These are phyloP conservation scores for Cyaniris semiargus DNA, from an alignment of 2,888 invertebrate genomes.

Conservation along the genomic window DNA sequence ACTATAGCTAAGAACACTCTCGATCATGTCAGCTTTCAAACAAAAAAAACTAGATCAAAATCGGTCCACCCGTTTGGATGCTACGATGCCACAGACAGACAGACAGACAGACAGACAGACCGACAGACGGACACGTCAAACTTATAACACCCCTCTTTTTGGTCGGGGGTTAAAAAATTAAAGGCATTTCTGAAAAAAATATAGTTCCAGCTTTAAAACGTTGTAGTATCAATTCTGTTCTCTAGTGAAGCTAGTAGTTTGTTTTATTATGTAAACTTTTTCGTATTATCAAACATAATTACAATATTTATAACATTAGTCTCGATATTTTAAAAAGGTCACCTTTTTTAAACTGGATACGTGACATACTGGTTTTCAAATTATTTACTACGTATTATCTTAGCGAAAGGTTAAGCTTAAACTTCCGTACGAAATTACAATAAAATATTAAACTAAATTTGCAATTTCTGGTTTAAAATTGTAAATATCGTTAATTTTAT, in stretches of 20 bases:
- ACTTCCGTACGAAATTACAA: conserved; percentile 5
- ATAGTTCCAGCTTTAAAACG: background rate
- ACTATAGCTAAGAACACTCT: too few species aligned
- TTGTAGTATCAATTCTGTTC: background rate
- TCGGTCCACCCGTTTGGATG: too few species aligned
- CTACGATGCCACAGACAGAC: too few species aligned
- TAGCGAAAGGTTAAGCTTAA: conserved; percentile 19
- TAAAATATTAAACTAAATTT: background rate
- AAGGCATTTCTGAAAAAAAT: background rate
- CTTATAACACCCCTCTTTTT: too few species aligned
- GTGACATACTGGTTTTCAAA: conserved; percentile 12
- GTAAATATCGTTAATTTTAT: background rate
- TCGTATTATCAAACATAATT: conserved; percentile 9
- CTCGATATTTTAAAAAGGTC: conserved; percentile 15
- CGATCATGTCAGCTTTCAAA: too few species aligned
- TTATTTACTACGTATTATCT: conserved; percentile 4
- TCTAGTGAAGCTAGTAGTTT: background rate
- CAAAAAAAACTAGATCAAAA: too few species aligned
- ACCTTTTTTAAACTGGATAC: background rate
- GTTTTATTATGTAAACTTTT: background rate
- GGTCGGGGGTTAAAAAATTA: too few species aligned
- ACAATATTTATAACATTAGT: conserved; percentile 8
- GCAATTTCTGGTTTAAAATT: background rate
- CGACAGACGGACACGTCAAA: too few species aligned
- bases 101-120: too few species aligned